Conservation (phyloP, 2,113 vertebrate species). For the Echinops telfairi region DNA sequence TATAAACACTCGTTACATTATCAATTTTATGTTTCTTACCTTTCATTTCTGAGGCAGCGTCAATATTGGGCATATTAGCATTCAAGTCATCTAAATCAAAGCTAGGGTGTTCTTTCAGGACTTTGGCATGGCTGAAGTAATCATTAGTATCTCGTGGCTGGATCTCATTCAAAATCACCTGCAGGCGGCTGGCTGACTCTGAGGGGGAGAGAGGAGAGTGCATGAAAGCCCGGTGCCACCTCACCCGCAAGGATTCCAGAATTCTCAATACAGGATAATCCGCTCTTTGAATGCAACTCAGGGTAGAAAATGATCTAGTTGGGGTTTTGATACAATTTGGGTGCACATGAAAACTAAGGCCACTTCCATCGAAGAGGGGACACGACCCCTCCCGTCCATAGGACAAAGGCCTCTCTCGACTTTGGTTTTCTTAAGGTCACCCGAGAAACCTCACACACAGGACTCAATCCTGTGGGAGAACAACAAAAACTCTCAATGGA, state of each 20-base stretch:
- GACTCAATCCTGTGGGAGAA: neutral
- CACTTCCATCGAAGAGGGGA: neutral
- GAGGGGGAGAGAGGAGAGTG: neutral
- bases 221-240: neutral
- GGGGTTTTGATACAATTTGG: constrained; percentile 11
- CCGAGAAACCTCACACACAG: constrained; percentile 14
- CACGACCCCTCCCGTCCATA: neutral
- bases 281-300: neutral
- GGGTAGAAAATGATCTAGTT: neutral
- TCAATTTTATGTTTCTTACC: constrained; percentile 78
- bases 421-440: neutral
- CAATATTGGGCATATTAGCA: constrained; percentile 68
- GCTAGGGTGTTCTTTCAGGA: constrained; percentile 86
- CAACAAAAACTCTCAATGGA: neutral
- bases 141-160: constrained; percentile 96
- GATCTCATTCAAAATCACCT: constrained; percentile 95
- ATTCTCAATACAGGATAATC: constrained; percentile 31
- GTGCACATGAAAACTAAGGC: neutral
- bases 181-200: constrained; percentile 91
- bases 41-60: constrained; percentile 79
- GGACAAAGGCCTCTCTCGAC: neutral
- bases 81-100: constrained; percentile 77
- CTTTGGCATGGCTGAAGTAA: constrained; percentile 92
- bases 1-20: neutral
- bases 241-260: neutral